Conservation (phyloP, 2,113 vertebrate genomes). For the Zeus faber region DNA sequence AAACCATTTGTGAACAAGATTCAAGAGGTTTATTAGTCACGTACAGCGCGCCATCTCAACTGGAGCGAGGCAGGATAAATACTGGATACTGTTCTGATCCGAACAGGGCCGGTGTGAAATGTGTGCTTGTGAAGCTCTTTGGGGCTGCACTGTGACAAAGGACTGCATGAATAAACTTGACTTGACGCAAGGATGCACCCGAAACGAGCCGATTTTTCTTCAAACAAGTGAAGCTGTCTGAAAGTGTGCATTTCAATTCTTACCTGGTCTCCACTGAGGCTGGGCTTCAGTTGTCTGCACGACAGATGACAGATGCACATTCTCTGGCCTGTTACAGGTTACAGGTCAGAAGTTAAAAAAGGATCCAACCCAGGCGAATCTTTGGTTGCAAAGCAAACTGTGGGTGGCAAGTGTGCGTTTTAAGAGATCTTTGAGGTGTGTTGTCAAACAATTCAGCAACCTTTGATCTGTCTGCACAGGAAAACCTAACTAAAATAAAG, state of each 20-base stretch:
- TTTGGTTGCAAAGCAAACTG: not conserved
- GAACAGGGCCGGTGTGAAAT: too few relatives aligned
- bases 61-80: too few relatives aligned
- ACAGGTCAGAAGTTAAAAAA: conserved; percentile 6
- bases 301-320: conserved; percentile 97
- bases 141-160: too few relatives aligned
- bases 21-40: too few relatives aligned
- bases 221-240: not conserved
- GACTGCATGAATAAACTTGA: too few relatives aligned
- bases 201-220: too few relatives aligned
- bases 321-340: conserved; percentile 78
- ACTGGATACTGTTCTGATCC: too few relatives aligned
- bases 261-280: conserved; percentile 80
- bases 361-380: not conserved
- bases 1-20: too few relatives aligned
- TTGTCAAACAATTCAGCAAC: not conserved
- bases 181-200: too few relatives aligned
- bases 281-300: conserved; percentile 84
- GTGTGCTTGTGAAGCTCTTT: too few relatives aligned
- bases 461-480: not conserved
- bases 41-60: too few relatives aligned
- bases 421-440: not conserved
- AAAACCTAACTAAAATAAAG: not conserved
- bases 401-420: not conserved
- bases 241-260: conserved; percentile 2